These are phyloP conservation scores for Peromyscus polionotus DNA, from an alignment of 2,113 vertebrate species.

Conservation along the genomic window DNA sequence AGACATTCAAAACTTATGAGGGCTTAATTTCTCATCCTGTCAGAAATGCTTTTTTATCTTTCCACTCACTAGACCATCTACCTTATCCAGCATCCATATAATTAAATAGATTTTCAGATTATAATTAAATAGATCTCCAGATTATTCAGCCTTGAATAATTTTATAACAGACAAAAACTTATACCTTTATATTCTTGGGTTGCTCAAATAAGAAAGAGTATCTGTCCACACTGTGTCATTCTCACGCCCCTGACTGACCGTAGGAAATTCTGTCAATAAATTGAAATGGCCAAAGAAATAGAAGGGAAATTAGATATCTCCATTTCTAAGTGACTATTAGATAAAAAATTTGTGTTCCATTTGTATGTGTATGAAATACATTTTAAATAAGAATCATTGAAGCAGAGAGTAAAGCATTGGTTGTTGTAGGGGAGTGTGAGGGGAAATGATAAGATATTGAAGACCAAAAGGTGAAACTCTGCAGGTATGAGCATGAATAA, in stretches of 20 bases:
- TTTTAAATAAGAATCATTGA: not conserved
- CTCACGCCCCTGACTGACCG: not conserved
- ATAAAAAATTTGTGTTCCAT: not conserved
- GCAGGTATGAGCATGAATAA: not conserved
- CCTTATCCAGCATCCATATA: not conserved
- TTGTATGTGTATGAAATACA: not conserved
- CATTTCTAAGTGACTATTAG: not conserved
- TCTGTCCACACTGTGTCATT: not conserved
- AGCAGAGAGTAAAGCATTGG: not conserved
- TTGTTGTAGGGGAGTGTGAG: rapidly evolving
- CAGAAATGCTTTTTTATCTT: not conserved
- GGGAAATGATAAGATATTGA: not conserved
- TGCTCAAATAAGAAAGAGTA: not conserved
- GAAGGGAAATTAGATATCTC: not conserved
- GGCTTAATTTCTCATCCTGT: not conserved
- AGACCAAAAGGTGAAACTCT: not conserved
- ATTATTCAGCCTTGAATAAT: not conserved
- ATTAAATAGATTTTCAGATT: no score
- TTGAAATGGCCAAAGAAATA: not conserved
- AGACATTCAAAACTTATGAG: not conserved
- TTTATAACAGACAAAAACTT: not conserved
- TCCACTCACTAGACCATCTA: not conserved
- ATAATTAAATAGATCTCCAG: no score
- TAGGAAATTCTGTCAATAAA: not conserved
- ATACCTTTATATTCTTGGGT: not conserved